Base-by-base conservation (phyloP, 2,113 vertebrate species). In the Penelope pileata region DNA sequence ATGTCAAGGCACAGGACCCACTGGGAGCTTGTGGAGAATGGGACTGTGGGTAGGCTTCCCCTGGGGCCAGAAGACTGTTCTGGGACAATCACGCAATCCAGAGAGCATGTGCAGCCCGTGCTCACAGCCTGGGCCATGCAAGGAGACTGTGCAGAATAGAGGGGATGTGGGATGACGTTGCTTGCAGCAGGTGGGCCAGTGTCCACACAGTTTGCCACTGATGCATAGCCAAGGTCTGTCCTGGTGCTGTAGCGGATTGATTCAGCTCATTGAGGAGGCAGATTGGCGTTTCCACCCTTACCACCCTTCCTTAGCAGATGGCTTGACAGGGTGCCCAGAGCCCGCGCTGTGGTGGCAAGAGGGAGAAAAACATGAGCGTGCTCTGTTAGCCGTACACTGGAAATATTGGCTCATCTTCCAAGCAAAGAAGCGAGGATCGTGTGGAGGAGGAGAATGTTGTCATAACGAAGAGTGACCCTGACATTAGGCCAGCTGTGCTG, bases 371-470 rank as follows among this genome's bases (percentile, higher is more conserved):
- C 60, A 81, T 3, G 38, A 88, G 27, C 23, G 66, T 85, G 19
- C 42, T 75, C 59, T 85, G 22, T 77, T 90, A 64, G 86, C 43
- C 54, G 92, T 91, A 60, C 73, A 82, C 66, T 88, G 86, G 83
- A 68, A 75, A 79, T 66, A 68, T 26, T 62, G 76, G 62, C n/a
- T 86, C 51, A 16, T 48, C 40, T 72, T 90, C 79, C 56, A 58
- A 85, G 47, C 51, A 63, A 53, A 89, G 70, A 68, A 75, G 30
- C 51, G n/a, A 53, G 42, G 34, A 45, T 83, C 23, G 5, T 36
- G 27, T 42, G 58, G 66, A 88, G 51, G 32, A 84, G 15, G 40
- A 75, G 40, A 56, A 70, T 5, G 1, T 14, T 90, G 67, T 32
- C 50, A 43, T 73, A 79, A 90, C 48, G 51, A 67, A 45, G 19